Percentiles rank a stretch among this genome's conserved stretches.
phyloP scores from a whole-genome alignment of 2,888 invertebrate genomes.

The Phengaris alcon region DNA sequence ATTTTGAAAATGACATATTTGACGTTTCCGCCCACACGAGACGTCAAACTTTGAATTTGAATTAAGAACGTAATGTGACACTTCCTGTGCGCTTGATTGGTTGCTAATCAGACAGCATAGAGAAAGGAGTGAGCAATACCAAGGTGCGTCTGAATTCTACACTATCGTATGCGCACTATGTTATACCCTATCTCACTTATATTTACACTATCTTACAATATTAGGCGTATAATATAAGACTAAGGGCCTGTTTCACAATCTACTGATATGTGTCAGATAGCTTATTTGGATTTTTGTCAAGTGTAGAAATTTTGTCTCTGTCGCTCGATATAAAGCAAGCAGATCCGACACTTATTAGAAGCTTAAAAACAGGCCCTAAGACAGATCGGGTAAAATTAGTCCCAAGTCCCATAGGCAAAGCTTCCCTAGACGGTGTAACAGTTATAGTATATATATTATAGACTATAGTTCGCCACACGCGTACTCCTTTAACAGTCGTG shows the following conservation, averaged over 20 bases:
- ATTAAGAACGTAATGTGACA: constrained; percentile 30
- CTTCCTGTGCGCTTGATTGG: constrained; percentile 30
- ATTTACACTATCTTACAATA: too few species aligned
- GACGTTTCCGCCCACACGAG: constrained; percentile 13
- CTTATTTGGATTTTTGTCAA: too few species aligned
- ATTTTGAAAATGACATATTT: constrained; percentile 15
- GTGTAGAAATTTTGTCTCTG: too few species aligned
- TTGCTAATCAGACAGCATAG: constrained; percentile 1
- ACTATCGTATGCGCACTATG: not conserved
- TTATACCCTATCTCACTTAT: too few species aligned
- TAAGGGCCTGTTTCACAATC: too few species aligned
- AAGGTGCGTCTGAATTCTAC: not conserved
- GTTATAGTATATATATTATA: not conserved
- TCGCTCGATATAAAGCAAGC: too few species aligned
- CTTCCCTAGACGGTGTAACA: not conserved
- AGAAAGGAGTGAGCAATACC: constrained; percentile 11
- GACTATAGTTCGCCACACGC: not conserved
- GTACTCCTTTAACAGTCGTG: not conserved
- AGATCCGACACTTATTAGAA: too few species aligned
- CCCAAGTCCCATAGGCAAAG: not conserved
- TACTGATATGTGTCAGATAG: too few species aligned
- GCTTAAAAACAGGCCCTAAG: too few species aligned
- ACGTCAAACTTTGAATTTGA: constrained; percentile 31
- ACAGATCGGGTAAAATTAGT: too few species aligned
- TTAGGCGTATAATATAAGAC: too few species aligned